Percentiles rank a stretch among this genome's conserved stretches.
These are phyloP conservation scores for Corythucha ciliata DNA, from an alignment of 2,888 invertebrate genomes.

Conservation along the genomic window DNA sequence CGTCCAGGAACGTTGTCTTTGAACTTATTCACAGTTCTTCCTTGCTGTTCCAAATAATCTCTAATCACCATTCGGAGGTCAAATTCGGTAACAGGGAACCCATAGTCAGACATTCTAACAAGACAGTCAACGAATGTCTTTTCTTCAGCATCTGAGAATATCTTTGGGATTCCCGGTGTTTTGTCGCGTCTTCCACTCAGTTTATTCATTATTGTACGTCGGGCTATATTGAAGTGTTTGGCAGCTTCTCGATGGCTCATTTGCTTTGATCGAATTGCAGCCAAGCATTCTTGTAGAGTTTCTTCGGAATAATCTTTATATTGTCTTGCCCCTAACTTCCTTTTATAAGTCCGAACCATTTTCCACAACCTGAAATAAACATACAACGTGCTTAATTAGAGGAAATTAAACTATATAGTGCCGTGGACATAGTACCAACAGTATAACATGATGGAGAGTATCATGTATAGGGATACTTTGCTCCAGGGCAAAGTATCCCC, in stretches of 20 bases:
- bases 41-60: constrained; percentile 22
- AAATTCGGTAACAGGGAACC: constrained; percentile 33
- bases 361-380: not conserved
- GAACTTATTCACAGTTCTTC: constrained; percentile 26
- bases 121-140: constrained; percentile 30
- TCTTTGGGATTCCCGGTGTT: constrained; percentile 16
- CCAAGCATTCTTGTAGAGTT: constrained; percentile 24
- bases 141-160: constrained; percentile 34
- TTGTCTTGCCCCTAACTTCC: constrained; percentile 21
- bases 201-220: constrained; percentile 29
- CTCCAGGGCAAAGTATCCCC: no score
- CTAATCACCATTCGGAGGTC: constrained; percentile 23
- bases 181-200: constrained; percentile 28
- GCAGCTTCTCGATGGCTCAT: constrained; percentile 28
- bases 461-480: no score
- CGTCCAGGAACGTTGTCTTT: constrained; percentile 35
- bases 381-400: not conserved
- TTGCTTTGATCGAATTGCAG: constrained; percentile 14
- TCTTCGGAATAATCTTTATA: constrained; percentile 27
- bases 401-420: no score
- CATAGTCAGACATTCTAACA: constrained; percentile 31
- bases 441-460: no score
- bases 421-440: no score
- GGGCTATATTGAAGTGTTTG: constrained; percentile 24
- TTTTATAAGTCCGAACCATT: constrained; percentile 5